These are phyloP conservation scores for Suillia variegata DNA, from an alignment of 2,888 invertebrate species.

Conservation along the genomic window DNA sequence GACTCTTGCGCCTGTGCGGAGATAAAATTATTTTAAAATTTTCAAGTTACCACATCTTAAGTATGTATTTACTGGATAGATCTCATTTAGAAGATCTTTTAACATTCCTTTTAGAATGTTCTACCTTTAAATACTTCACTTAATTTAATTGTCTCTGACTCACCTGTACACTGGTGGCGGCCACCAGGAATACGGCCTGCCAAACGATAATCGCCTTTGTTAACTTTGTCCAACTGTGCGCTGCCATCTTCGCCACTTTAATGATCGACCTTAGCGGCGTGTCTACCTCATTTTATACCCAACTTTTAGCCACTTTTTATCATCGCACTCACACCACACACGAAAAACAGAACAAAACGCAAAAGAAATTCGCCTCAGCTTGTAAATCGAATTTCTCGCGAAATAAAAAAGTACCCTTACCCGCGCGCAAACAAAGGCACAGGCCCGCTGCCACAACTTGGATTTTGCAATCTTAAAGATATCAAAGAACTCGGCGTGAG, in stretches of 20 bases:
- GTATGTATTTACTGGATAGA: too few species aligned
- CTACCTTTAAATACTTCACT: neutral
- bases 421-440: neutral
- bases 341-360: neutral
- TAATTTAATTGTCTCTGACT: too few species aligned
- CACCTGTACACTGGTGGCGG: neutral
- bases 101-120: too few species aligned
- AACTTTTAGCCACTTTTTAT: too few species aligned
- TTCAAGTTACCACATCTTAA: too few species aligned
- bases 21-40: too few species aligned
- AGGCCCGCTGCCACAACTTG: too few species aligned
- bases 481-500: too few species aligned
- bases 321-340: neutral
- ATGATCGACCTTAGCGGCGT: neutral
- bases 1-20: neutral
- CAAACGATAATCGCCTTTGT: neutral
- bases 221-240: neutral
- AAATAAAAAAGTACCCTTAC: constrained; percentile 1
- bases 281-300: constrained; percentile 14
- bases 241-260: constrained; percentile 8
- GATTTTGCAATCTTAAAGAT: too few species aligned
- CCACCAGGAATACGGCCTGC: neutral
- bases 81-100: neutral
- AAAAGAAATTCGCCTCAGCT: too few species aligned
- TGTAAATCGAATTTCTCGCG: neutral